Conservation (phyloP, 1,140 invertebrate genomes). For the Melanaphis sacchari region DNA sequence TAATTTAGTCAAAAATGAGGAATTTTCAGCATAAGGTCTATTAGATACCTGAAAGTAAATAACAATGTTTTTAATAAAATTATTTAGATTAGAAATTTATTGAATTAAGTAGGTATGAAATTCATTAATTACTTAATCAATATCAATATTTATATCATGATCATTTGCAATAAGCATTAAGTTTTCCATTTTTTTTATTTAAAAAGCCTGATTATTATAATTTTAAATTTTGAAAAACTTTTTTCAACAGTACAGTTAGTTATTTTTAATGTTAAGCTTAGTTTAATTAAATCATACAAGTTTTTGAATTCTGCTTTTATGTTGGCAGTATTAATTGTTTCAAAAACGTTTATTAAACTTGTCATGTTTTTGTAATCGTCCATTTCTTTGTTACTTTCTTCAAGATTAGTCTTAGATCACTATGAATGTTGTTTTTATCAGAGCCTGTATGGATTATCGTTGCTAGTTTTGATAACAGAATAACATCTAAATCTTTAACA, state of each 20-base stretch:
- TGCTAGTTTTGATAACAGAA: neutral
- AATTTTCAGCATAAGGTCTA: neutral
- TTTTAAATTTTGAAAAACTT: slow-evolving; percentile 1
- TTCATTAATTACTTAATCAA: neutral
- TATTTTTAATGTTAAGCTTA: neutral
- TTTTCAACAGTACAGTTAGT: neutral
- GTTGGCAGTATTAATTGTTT: neutral
- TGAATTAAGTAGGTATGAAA: neutral
- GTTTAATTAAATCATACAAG: neutral
- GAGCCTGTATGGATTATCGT: neutral
- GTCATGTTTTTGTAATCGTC: neutral
- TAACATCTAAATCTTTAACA: neutral
- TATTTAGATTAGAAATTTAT: neutral
- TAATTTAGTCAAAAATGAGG: neutral
- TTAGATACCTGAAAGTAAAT: neutral
- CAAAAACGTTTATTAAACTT: neutral
- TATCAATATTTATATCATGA: neutral
- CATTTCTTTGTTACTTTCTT: neutral
- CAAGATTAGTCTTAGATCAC: too few relatives aligned
- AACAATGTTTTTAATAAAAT: too few relatives aligned
- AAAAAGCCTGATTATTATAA: neutral
- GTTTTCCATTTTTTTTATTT: neutral
- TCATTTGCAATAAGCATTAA: neutral
- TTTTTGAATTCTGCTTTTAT: neutral
- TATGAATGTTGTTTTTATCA: neutral